A percentile compares a stretch with the other conserved stretches of the same genome.
These are phyloP conservation scores for Cichlasoma orientale DNA, from an alignment of 2,797 vertebrate genomes.

Conservation along the genomic window DNA sequence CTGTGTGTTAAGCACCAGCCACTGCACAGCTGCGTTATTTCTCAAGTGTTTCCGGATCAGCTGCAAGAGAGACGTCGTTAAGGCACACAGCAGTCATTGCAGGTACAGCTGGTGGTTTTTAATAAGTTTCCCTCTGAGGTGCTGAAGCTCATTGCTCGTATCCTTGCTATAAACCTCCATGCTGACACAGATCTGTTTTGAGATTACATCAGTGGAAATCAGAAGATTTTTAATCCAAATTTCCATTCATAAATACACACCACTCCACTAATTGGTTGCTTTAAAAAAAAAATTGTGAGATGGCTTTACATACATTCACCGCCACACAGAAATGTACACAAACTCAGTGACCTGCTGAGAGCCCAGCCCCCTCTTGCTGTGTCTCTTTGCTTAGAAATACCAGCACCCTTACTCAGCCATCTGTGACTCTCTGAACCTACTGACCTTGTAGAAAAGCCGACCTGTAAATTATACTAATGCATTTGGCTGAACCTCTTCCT, in stretches of 20 bases:
- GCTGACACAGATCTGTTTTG: not conserved
- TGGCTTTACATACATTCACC: constrained; percentile 23
- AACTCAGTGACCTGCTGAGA: constrained; percentile 65
- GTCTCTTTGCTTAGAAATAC: constrained; percentile 56
- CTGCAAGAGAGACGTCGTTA: constrained; percentile 6
- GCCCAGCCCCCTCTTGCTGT: constrained; percentile 41
- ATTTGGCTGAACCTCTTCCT: constrained; percentile 36
- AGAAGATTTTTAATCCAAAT: not conserved
- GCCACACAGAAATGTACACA: constrained; percentile 47
- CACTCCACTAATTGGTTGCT: constrained; percentile 5
- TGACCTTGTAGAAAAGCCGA: constrained; percentile 55
- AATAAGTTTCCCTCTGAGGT: not conserved
- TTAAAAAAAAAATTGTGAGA: constrained; percentile 4
- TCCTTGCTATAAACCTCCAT: constrained; percentile 7
- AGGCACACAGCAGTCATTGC: not conserved
- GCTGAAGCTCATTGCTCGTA: constrained; percentile 4
- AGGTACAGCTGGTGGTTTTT: not conserved
- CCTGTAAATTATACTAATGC: constrained; percentile 58
- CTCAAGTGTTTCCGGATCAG: constrained; percentile 38
- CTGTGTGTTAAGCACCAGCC: constrained; percentile 36
- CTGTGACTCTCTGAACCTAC: constrained; percentile 67
- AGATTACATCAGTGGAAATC: constrained; percentile 10
- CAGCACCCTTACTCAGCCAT: constrained; percentile 58
- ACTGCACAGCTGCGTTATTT: constrained; percentile 18
- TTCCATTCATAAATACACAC: constrained; percentile 12